Percentiles rank a stretch among this genome's conserved stretches.
phyloP scores from a whole-genome alignment of 2,113 vertebrate genomes.

The Glaucomys volans region DNA sequence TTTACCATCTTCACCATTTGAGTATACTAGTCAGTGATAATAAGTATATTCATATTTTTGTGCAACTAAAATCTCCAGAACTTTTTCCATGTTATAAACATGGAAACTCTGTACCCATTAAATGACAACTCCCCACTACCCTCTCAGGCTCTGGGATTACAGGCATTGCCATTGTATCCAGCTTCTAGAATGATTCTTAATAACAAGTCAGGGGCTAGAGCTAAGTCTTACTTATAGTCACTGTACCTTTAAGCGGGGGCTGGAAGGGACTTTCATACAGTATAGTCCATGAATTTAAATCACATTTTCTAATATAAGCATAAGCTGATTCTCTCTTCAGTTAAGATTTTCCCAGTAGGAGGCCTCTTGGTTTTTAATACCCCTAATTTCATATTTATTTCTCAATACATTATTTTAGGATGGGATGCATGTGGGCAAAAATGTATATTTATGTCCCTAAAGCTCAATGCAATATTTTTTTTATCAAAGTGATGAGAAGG shows the following conservation, averaged over 20 bases:
- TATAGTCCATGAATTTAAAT: slow-evolving; percentile 28
- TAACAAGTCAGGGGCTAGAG: background rate
- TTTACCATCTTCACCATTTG: background rate
- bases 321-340: background rate
- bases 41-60: background rate
- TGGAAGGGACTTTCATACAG: background rate
- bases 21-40: background rate
- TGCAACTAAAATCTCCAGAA: background rate
- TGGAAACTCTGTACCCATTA: background rate
- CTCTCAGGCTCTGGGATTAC: background rate
- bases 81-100: background rate
- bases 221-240: slow-evolving; percentile 15
- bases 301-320: background rate
- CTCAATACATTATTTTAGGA: slow-evolving; percentile 53
- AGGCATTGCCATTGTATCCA: background rate
- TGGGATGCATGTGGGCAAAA: background rate
- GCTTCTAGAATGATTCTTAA: background rate
- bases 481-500: slow-evolving; percentile 44
- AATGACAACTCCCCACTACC: background rate
- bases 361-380: slow-evolving; percentile 61
- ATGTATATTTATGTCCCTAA: slow-evolving; percentile 63
- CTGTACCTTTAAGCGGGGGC: background rate
- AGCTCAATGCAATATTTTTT: slow-evolving; percentile 72
- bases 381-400: slow-evolving; percentile 59
- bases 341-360: slow-evolving; percentile 6